Conservation (phyloP, 2,113 vertebrate species). For the Siniperca chuatsi region DNA sequence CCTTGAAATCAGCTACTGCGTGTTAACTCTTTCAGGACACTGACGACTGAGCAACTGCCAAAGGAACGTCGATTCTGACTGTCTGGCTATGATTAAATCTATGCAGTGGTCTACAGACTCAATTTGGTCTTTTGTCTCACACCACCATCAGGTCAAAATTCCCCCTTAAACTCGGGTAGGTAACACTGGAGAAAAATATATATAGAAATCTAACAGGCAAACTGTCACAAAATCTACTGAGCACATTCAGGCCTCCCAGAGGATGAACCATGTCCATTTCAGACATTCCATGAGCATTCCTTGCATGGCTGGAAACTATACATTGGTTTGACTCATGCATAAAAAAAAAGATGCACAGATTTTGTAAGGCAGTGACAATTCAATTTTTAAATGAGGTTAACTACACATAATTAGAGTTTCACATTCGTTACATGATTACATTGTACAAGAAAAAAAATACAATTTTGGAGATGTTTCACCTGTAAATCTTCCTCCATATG, state of each 20-base stretch:
- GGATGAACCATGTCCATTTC: constrained; percentile 2
- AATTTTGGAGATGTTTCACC: background rate
- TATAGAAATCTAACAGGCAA: background rate
- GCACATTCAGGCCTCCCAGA: background rate
- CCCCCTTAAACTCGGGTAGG: background rate
- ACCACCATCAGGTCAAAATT: background rate
- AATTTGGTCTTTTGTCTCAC: background rate
- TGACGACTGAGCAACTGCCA: background rate
- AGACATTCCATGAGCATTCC: background rate
- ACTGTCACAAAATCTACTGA: background rate
- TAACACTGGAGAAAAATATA: background rate
- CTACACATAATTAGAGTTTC: background rate
- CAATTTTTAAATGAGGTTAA: background rate
- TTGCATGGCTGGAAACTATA: background rate
- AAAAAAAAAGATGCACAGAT: background rate
- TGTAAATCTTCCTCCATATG: background rate
- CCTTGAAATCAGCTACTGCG: background rate
- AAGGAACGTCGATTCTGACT: background rate
- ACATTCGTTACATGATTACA: background rate
- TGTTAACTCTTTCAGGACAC: background rate
- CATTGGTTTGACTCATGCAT: background rate
- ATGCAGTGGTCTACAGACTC: background rate
- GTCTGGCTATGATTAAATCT: background rate
- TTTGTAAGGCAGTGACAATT: background rate
- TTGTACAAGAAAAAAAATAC: background rate